Evolutionary conservation across 2,113 vertebrate genomes (phyloP).

Genomic region (Sylvia atricapilla): DNA sequence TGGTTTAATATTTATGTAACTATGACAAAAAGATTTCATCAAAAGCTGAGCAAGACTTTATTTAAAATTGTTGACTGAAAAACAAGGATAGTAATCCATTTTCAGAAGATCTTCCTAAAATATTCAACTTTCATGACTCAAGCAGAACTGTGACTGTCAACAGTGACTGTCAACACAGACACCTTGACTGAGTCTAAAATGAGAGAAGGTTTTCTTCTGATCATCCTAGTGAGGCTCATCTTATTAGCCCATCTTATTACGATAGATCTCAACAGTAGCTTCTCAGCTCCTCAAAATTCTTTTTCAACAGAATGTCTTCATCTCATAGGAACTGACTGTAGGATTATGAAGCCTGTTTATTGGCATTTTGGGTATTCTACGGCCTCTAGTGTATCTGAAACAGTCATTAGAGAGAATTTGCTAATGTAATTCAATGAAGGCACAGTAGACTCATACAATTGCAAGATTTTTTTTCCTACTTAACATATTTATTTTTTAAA

Average conservation of each 20-base stretch:
- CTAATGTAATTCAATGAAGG: background rate
- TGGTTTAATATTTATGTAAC: background rate
- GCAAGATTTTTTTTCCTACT: background rate
- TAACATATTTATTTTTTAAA: background rate
- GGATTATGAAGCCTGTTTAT: background rate
- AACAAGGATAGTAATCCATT: background rate
- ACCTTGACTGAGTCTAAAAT: background rate
- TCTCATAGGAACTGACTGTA: background rate
- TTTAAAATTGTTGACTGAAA: background rate
- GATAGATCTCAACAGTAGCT: background rate
- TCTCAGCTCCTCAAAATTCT: background rate
- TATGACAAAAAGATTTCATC: background rate
- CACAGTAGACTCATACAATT: background rate
- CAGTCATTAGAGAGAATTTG: background rate
- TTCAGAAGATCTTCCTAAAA: background rate
- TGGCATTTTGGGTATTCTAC: background rate
- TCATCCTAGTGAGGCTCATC: background rate
- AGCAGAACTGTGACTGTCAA: background rate
- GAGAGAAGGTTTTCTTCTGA: background rate
- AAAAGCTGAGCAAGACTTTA: background rate
- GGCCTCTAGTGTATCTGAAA: background rate
- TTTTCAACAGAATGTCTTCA: background rate
- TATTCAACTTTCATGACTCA: background rate
- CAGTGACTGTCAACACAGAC: background rate
- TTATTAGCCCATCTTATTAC: background rate